Conservation (phyloP, 1,140 invertebrate species). For the Cheumatopsyche charites region DNA sequence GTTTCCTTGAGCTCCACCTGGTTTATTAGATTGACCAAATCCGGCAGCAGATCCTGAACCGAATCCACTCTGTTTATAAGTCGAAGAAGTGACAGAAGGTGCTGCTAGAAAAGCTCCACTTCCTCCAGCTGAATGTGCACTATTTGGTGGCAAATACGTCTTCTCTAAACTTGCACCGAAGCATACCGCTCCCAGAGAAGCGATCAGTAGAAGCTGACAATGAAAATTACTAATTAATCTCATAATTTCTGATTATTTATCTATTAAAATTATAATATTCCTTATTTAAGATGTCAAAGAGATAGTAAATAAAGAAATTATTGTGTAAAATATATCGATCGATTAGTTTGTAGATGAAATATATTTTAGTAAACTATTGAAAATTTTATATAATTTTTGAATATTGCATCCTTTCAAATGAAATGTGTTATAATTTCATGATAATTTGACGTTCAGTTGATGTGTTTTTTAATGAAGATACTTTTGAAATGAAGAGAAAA, state of each 20-base stretch:
- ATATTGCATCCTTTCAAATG: no score
- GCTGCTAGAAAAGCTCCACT: constrained; percentile 48
- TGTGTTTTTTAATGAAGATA: no score
- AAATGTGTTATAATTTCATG: no score
- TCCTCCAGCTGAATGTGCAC: constrained; percentile 56
- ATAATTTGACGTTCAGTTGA: no score
- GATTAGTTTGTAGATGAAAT: no score
- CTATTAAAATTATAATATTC: not conserved
- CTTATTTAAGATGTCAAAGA: not conserved
- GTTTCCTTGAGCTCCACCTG: not conserved
- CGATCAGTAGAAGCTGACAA: constrained; percentile 33
- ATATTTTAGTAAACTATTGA: no score
- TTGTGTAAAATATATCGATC: not conserved
- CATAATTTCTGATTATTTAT: not conserved
- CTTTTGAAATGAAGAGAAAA: no score
- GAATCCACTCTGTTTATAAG: constrained; percentile 9
- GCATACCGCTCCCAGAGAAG: constrained; percentile 49
- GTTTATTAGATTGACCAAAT: not conserved
- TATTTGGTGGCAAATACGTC: constrained; percentile 62
- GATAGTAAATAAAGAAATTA: not conserved
- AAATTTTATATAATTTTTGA: no score
- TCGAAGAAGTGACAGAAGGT: constrained; percentile 36
- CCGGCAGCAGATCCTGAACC: not conserved
- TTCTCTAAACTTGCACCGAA: constrained; percentile 59
- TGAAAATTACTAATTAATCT: not conserved